Conservation (phyloP, 2,797 vertebrate genomes). For the Anguilla megastoma region DNA sequence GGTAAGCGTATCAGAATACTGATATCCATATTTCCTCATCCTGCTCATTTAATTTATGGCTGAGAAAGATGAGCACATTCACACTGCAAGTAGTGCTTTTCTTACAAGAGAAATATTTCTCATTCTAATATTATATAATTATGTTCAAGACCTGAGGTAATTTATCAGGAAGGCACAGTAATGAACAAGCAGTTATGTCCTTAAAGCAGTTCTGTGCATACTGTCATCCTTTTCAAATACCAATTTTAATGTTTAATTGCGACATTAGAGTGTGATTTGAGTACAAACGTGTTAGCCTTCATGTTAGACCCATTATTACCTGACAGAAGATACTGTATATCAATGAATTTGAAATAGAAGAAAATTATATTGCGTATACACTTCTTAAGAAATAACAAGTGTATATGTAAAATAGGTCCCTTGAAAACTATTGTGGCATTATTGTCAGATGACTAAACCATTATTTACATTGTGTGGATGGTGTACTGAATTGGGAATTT, state of each 20-base stretch:
- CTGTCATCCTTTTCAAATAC: not conserved
- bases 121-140: not conserved
- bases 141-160: not conserved
- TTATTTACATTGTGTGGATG: not conserved
- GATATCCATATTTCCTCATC: not conserved
- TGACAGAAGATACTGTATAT: too few species aligned
- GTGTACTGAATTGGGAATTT: not conserved
- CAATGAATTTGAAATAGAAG: too few species aligned
- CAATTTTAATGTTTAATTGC: too few species aligned
- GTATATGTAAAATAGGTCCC: not conserved
- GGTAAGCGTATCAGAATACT: not conserved
- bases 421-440: not conserved
- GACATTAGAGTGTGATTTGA: too few species aligned
- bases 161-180: not conserved
- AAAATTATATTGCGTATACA: not conserved
- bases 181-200: not conserved
- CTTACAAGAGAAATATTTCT: not conserved
- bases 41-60: not conserved
- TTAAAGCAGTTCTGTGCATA: not conserved
- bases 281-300: not conserved
- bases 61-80: not conserved
- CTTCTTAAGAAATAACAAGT: not conserved
- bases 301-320: not conserved
- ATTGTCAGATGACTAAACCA: not conserved
- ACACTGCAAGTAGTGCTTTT: not conserved